Percentiles rank a stretch among this genome's conserved stretches.
Evolutionary conservation across 2,797 vertebrate species (phyloP).

Genomic region (Dermochelys coriacea): DNA sequence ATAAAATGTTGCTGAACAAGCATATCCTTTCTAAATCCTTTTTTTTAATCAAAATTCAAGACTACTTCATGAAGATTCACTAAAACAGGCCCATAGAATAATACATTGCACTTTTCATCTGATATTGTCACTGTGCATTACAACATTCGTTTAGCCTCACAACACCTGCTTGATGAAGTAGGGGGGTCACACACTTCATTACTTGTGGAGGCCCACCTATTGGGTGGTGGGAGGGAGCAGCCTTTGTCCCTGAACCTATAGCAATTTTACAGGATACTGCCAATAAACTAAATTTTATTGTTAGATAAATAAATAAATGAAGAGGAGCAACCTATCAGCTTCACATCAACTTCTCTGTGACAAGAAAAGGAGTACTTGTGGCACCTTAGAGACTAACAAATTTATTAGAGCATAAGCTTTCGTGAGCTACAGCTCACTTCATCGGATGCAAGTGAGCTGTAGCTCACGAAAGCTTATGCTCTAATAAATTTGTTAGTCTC

Average conservation of each 20-base stretch:
- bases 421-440: no score
- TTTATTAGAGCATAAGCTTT: no score
- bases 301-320: no score
- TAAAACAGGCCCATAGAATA: conserved; percentile 32
- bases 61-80: background rate
- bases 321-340: no score
- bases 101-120: background rate
- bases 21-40: background rate
- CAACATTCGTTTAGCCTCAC: background rate
- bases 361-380: no score
- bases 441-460: no score
- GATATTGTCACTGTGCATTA: background rate
- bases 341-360: rapidly evolving
- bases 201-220: background rate
- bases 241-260: background rate
- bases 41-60: conserved; percentile 26
- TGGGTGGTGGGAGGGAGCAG: background rate
- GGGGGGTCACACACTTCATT: background rate
- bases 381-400: no score
- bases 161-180: background rate
- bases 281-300: background rate
- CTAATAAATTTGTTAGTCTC: no score
- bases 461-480: no score
- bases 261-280: background rate
- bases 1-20: background rate